Base-by-base conservation (phyloP, 1,140 invertebrate genomes). In the Radopholus similis region DNA sequence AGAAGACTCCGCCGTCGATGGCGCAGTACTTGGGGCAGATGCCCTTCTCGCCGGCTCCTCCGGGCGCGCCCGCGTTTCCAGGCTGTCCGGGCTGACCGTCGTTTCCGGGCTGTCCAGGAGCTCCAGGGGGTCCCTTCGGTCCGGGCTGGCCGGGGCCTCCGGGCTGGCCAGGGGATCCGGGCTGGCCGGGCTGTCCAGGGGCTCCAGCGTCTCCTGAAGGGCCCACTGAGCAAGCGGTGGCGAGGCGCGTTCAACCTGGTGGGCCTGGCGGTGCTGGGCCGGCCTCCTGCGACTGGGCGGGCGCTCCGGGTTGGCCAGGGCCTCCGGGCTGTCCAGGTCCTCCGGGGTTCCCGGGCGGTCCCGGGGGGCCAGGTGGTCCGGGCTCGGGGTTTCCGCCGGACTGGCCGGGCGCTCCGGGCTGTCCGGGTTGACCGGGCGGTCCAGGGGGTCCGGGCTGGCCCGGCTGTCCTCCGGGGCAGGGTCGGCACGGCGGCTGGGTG, bases 1-100 rank as follows among this genome's bases (percentile, higher is more conserved):
- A 80, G 76, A 79, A 79, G 66, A 79, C 76, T 55, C 77, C 77
- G 57, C 77, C 77, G 30, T 78, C 77, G 75, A 78, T 76, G 54
- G 77, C 77, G 62, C 77, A 78, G 70, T 78, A 78, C 49, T 78
- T 78, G 53, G 77, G 77, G 64, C 77, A 78, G 70, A 78, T 80
- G 59, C 77, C 77, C 71, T 80, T 80, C 64, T 78, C 77, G 60
- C 66, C 74, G 55, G 72, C 53, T 30, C 68, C 67, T 34, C 72
- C 72, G 2, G 72, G 62, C 42, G 38, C 30, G 54, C 72, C 72
- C 28, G 72, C 38, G 21, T 30, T 38, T n/a, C 72, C 72, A 3
- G 72, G 72, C 28, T 71, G 73, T 18, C 72, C 72, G n/a, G 72
- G 72, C 9, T 72, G 21, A 34, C 72, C 72, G 37, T 74, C 72